A percentile compares a stretch with the other conserved stretches of the same genome.
phyloP scores from a whole-genome alignment of 1,140 invertebrate species.

The Pogonognathellus flavescens region DNA sequence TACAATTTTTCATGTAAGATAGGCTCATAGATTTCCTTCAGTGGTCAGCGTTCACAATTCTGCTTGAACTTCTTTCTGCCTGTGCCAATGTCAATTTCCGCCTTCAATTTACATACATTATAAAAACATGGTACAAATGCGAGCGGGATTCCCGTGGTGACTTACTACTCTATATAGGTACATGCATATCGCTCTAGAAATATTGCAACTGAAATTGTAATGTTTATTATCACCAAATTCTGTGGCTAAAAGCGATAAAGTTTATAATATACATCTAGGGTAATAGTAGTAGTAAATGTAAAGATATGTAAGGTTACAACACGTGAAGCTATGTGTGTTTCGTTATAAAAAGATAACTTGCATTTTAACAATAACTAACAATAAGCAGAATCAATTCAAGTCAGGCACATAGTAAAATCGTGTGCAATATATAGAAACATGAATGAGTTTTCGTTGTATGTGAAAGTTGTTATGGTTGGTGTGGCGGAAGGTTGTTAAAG shows the following conservation, averaged over 20 bases:
- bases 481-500: slow-evolving; percentile 42
- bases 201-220: no score
- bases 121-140: background rate
- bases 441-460: slow-evolving; percentile 3
- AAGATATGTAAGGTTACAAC: no score
- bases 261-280: no score
- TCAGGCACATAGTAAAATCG: background rate
- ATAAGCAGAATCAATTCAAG: background rate
- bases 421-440: background rate
- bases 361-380: background rate
- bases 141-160: background rate
- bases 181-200: no score
- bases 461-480: slow-evolving; percentile 12
- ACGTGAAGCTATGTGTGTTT: no score
- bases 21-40: background rate
- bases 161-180: no score
- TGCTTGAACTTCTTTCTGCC: slow-evolving; percentile 6
- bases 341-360: no score
- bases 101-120: slow-evolving; percentile 13
- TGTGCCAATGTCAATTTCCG: slow-evolving; percentile 43
- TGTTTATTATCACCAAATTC: no score
- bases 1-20: slow-evolving; percentile 26
- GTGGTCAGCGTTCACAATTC: background rate
- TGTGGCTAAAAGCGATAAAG: no score
- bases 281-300: no score